phyloP scores from a whole-genome alignment of 35 echinoderm and acorn worm species.

The Ophiothrix spiculata region DNA sequence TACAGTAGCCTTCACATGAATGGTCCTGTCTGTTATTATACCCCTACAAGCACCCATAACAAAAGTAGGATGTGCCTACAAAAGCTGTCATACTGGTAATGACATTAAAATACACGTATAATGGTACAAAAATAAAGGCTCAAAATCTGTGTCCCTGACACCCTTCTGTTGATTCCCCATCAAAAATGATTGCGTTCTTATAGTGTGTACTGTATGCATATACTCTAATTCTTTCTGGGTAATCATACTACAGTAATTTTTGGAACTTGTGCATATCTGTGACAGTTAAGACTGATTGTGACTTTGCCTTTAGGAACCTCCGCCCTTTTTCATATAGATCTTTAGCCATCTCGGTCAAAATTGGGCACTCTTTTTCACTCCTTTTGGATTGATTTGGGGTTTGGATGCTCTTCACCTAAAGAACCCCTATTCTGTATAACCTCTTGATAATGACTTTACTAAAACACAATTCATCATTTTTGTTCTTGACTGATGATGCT shows the following conservation, averaged over 20 bases:
- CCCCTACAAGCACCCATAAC: conserved; percentile 12
- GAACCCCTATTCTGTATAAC: too few species aligned
- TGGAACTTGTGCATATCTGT: neutral
- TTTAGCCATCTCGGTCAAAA: too few species aligned
- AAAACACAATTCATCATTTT: too few species aligned
- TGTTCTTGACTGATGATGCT: too few species aligned
- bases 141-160: neutral
- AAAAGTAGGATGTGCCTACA: conserved; percentile 20
- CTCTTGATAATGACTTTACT: too few species aligned
- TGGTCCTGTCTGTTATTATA: conserved; percentile 5
- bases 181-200: neutral
- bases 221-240: too few species aligned
- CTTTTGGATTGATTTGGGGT: too few species aligned
- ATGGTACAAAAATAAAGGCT: conserved; percentile 5
- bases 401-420: too few species aligned
- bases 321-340: too few species aligned
- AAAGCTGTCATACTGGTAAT: conserved; percentile 22
- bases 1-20: conserved; percentile 3
- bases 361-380: too few species aligned
- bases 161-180: too few species aligned
- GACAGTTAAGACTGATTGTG: too few species aligned
- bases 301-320: neutral
- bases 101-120: conserved; percentile 27
- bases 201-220: neutral
- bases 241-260: neutral